Evolutionary conservation across 2,113 vertebrate species (phyloP), one percentile per base, ranked within the genome.

Genomic region (Odontophorus gujanensis): DNA sequence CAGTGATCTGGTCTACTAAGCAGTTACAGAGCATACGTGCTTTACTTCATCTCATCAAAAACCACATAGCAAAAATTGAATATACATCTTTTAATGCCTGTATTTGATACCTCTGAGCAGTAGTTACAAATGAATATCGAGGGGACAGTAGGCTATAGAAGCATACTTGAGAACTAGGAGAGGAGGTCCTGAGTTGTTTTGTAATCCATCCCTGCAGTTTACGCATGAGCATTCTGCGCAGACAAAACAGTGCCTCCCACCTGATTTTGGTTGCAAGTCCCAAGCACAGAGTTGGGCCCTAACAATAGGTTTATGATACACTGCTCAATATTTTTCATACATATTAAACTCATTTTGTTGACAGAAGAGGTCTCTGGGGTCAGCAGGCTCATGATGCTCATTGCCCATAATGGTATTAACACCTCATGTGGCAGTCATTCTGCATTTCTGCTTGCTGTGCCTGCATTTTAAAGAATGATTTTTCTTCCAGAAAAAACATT

Each of bases 401-500:
- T 25, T 88, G 71, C 61, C 19, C 43, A 47, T 66, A 7, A 4
- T 3, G 67, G 42, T 82, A 91, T 65, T 71, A 87, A 77, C 53
- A 57, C 53, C 69, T 5, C 51, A 24, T 25, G 45, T 6, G 19
- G 67, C 53, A 2, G 87, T 63, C 74, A 21, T 61, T 43, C 67
- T 87, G 88, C 94, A 51, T 65, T 94, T 96, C 17, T 58, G 32
- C 89, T 85, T 90, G 69, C 84, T 53, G 91, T 18, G 65, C 80
- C 86, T 74, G 34, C 76, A 34, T 91, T 95, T 93, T 77, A 77
- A 89, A 94, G 92, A 87, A 87, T 25, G 14, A 72, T 90, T 96
- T 96, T 96, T 94, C 90, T 95, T 82, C 74, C 92, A 94, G 83
- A 94, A 97, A 97, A 96, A 80, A 72, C 53, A 32, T 87, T 88